phyloP scores from a whole-genome alignment of 92 coral and sea anemone species.

The Scolanthus callimorphus region DNA sequence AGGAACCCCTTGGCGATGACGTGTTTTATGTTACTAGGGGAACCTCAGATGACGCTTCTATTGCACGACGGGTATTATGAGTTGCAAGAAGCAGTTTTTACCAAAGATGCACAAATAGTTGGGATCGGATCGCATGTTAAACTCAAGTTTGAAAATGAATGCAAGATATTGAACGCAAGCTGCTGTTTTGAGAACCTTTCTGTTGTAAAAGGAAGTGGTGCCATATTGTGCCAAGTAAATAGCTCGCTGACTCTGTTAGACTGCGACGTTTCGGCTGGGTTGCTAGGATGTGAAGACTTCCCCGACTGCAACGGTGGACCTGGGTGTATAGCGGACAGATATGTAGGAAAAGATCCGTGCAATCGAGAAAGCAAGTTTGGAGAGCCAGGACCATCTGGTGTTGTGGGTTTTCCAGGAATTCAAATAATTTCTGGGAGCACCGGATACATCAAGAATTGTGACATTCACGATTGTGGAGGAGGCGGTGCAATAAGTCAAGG shows the following conservation, averaged over 20 bases:
- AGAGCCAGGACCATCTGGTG: conserved; percentile 16
- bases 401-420: conserved; percentile 37
- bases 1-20: conserved; percentile 23
- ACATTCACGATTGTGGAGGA: conserved; percentile 43
- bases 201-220: conserved; percentile 26
- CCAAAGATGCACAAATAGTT: conserved; percentile 29
- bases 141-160: conserved; percentile 3
- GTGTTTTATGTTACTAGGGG: background rate
- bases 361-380: conserved; percentile 49
- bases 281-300: conserved; percentile 52
- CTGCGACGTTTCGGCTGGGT: conserved; percentile 35
- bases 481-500: conserved; percentile 40
- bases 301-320: conserved; percentile 78
- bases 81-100: background rate
- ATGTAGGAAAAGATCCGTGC: conserved; percentile 42
- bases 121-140: conserved; percentile 24
- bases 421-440: conserved; percentile 17
- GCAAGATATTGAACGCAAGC: background rate
- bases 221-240: conserved; percentile 5
- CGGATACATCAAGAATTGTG: conserved; percentile 46
- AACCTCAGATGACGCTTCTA: conserved; percentile 34
- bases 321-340: conserved; percentile 49
- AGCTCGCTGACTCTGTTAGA: conserved; percentile 10
- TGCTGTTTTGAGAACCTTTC: conserved; percentile 46
- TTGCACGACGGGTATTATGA: conserved; percentile 47